Percentiles rank a stretch among this genome's conserved stretches.
Evolutionary conservation across 92 coral and sea anemone species (phyloP).

Genomic region (Porites cylindrica): DNA sequence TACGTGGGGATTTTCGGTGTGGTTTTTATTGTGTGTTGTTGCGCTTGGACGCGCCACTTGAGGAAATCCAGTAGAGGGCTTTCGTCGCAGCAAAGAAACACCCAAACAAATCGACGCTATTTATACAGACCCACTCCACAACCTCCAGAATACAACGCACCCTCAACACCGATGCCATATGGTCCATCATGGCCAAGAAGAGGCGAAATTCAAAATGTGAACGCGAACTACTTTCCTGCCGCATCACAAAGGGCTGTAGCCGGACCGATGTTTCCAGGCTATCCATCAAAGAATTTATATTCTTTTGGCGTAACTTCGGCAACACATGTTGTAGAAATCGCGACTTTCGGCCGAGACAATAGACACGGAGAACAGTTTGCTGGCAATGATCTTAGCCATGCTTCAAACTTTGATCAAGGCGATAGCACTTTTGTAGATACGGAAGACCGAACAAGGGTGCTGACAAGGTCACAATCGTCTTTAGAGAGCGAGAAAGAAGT

Average conservation of each 20-base stretch:
- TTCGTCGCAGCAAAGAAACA: conserved; percentile 22
- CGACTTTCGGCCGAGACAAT: conserved; percentile 62
- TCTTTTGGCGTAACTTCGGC: conserved; percentile 66
- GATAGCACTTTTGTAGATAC: conserved; percentile 31
- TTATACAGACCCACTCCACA: conserved; percentile 39
- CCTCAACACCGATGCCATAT: conserved; percentile 34
- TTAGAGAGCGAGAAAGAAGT: neutral
- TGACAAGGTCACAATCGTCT: conserved; percentile 5
- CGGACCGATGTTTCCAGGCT: conserved; percentile 12
- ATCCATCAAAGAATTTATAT: conserved; percentile 56
- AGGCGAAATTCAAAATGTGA: neutral
- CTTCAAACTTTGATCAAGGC: conserved; percentile 62
- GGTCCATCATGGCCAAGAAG: conserved; percentile 8
- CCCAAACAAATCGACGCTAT: conserved; percentile 46
- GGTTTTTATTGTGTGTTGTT: conserved; percentile 83
- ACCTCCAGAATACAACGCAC: conserved; percentile 40
- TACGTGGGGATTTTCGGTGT: conserved; percentile 83
- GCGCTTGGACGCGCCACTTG: conserved; percentile 83
- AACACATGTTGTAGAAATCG: conserved; percentile 60
- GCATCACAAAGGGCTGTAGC: neutral
- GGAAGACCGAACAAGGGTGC: neutral
- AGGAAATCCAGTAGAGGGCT: conserved; percentile 60
- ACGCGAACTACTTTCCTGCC: conserved; percentile 7
- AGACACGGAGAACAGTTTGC: conserved; percentile 70
- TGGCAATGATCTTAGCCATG: conserved; percentile 77